Conservation (phyloP, 2,797 vertebrate species). For the Lagodon rhomboides region DNA sequence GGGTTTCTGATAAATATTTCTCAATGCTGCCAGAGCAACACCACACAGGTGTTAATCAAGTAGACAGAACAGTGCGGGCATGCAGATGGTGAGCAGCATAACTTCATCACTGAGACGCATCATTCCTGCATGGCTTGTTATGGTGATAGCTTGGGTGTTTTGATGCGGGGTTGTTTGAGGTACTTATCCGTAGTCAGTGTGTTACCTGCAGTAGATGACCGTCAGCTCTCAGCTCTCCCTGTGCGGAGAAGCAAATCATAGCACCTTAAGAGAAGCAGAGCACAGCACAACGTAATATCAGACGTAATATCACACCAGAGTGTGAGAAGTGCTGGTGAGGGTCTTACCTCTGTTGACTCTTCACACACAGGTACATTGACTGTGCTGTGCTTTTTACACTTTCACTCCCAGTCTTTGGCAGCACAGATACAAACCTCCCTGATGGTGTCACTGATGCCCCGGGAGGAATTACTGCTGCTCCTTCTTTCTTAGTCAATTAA, state of each 20-base stretch:
- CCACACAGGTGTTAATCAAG: slow-evolving; percentile 36
- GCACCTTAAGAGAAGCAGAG: too few relatives aligned
- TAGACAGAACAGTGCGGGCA: neutral
- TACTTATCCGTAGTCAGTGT: too few relatives aligned
- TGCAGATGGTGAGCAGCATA: slow-evolving; percentile 19
- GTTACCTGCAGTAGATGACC: too few relatives aligned
- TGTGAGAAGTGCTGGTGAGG: neutral
- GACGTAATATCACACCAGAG: neutral
- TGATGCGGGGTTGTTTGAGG: too few relatives aligned
- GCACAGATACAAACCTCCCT: neutral
- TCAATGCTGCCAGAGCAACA: slow-evolving; percentile 30
- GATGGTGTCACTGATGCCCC: neutral
- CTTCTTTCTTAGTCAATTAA: neutral
- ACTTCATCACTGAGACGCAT: slow-evolving; percentile 22
- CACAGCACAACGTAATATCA: neutral
- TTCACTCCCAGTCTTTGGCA: neutral
- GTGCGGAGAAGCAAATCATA: too few relatives aligned
- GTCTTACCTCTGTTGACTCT: neutral
- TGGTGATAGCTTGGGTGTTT: neutral
- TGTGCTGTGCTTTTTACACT: slow-evolving; percentile 5
- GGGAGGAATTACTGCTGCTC: neutral
- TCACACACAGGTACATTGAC: neutral
- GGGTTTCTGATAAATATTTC: slow-evolving; percentile 32
- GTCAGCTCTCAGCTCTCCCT: too few relatives aligned
- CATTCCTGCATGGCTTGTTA: neutral